Base-by-base conservation (phyloP, 2,797 vertebrate genomes). In the Odontamblyopus rebecca region DNA sequence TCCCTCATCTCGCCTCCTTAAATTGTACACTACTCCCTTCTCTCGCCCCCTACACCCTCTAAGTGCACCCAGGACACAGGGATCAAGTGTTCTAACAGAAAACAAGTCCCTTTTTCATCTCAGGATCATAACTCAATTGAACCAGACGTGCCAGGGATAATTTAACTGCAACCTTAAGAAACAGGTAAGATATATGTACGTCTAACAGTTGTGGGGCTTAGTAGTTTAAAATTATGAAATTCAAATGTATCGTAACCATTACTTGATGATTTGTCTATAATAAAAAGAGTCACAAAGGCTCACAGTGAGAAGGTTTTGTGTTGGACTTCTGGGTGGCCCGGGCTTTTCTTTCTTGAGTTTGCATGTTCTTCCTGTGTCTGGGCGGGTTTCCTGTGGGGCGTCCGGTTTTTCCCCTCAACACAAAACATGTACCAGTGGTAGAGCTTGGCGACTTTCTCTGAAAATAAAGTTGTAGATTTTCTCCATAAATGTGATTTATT, bases 1-100 rank as follows among this genome's bases (percentile, higher is more conserved):
- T 80, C 71, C 71, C 76, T 64, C 19, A 44, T 82, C 9, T 66
- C 78, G 74, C 70, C 79, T 69, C 78, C 50, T 77, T 68, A 76
- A 88, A 73, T 67, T 50, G 76, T 81, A 30, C 76, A 71, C 73
- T 70, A 68, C 72, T 80, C 73, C 72, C 53, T 70, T 61, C 80
- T 68, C 67, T 32, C 27, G 44, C 77, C 76, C 67, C 77, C 69
- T 72, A 68, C 70, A 71, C 66, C 70, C 66, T 50, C 27, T 68
- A 69, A 64, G 74, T 67, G 29, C 50, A 53, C 65, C 65, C 65
- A 11, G 65, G 65, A 67, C 48, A 67, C 7, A 29, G 18, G 50
- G 65, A 67, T 67, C 50, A 54, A 67, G 65, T 53, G 65, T 67
- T 67, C 4, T 18, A 53, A 32, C 65, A 32, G 27, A 67, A 67